Conservation (phyloP, 2,797 vertebrate species). For the Siniperca undulata region DNA sequence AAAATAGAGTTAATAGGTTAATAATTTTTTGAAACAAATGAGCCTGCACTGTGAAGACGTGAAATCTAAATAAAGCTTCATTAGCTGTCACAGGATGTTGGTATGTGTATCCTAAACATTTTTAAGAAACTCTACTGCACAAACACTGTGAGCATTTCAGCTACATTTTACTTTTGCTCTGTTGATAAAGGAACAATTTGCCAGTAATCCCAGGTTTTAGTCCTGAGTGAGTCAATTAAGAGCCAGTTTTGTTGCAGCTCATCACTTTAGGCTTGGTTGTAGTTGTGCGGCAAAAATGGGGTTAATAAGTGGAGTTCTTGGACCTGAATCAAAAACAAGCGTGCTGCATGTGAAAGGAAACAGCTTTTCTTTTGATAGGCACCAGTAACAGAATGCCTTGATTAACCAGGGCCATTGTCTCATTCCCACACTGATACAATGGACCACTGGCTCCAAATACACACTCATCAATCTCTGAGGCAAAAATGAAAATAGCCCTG, state of each 20-base stretch:
- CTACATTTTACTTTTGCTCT: neutral
- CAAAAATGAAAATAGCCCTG: slow-evolving; percentile 33
- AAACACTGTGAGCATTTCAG: neutral
- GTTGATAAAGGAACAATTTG: neutral
- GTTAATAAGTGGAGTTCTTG: slow-evolving; percentile 33
- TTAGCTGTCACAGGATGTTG: neutral
- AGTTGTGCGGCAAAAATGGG: slow-evolving; percentile 12
- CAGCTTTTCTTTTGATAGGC: slow-evolving; percentile 54
- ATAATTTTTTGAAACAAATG: neutral
- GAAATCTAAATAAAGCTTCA: neutral
- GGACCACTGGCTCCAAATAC: slow-evolving; percentile 35
- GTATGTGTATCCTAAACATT: neutral
- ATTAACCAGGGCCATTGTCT: slow-evolving; percentile 49
- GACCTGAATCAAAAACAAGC: slow-evolving; percentile 38
- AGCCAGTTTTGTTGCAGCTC: neutral
- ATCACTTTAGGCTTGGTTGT: neutral
- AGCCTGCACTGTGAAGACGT: neutral
- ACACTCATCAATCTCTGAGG: slow-evolving; percentile 24
- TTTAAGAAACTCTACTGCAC: too few species aligned
- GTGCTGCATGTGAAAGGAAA: slow-evolving; percentile 57
- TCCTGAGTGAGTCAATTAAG: neutral
- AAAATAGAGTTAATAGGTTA: neutral
- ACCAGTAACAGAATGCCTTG: slow-evolving; percentile 31
- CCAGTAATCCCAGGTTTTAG: neutral
- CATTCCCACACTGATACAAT: slow-evolving; percentile 67